phyloP scores from a whole-genome alignment of 1,140 invertebrate species.

The Maconellicoccus hirsutus region DNA sequence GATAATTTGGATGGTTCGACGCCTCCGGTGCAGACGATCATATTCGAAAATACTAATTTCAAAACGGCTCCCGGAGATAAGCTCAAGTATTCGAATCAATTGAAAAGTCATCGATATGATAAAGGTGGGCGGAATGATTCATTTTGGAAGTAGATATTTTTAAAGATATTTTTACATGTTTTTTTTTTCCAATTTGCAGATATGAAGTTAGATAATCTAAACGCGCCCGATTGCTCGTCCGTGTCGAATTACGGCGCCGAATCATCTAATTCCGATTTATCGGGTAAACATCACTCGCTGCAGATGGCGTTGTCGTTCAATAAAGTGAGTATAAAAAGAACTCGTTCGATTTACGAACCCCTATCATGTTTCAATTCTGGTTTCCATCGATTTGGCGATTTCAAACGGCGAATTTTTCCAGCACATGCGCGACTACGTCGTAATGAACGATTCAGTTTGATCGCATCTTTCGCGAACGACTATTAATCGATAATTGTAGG shows the following conservation, averaged over 20 bases:
- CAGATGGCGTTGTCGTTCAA: constrained; percentile 3
- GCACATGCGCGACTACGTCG: too few relatives aligned
- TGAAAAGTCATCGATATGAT: constrained; percentile 36
- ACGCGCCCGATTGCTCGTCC: background rate
- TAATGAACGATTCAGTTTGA: too few relatives aligned
- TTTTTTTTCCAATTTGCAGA: background rate
- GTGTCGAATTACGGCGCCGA: background rate
- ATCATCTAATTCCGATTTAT: constrained; percentile 1
- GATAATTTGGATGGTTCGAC: constrained; percentile 59
- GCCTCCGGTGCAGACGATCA: constrained; percentile 73
- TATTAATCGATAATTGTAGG: too few relatives aligned
- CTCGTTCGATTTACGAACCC: too few relatives aligned
- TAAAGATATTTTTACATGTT: background rate
- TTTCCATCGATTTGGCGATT: too few relatives aligned
- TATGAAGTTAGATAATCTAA: background rate
- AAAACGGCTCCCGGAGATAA: constrained; percentile 49
- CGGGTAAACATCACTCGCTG: background rate
- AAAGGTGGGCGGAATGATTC: constrained; percentile 31
- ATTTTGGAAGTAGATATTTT: background rate
- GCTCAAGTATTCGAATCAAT: constrained; percentile 39
- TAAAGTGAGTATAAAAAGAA: constrained; percentile 10
- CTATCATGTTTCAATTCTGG: too few relatives aligned
- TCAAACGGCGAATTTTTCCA: too few relatives aligned
- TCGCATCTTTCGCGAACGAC: too few relatives aligned
- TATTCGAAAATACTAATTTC: constrained; percentile 86